Conservation (phyloP, 2,797 vertebrate species). For the Peromyscus aztecus region DNA sequence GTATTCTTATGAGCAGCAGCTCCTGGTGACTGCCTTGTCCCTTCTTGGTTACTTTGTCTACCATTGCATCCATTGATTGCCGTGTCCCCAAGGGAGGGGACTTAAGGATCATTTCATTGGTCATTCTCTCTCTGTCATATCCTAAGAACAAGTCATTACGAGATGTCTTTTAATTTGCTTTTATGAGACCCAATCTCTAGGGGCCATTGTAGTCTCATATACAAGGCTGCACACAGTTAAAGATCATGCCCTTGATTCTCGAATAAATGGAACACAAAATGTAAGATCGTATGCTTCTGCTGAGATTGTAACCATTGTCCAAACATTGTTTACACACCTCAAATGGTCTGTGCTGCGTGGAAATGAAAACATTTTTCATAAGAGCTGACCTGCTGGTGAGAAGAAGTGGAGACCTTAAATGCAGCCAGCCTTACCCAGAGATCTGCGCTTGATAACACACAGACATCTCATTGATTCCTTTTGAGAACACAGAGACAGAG, state of each 20-base stretch:
- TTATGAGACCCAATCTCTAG: not conserved
- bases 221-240: not conserved
- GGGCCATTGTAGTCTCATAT: not conserved
- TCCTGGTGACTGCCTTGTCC: not conserved
- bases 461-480: not conserved
- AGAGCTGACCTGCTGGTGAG: conserved; percentile 13
- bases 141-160: not conserved
- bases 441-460: not conserved
- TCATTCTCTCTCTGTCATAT: not conserved
- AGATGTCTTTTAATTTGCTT: not conserved
- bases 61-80: not conserved
- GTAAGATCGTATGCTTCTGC: not conserved
- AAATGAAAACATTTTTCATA: conserved; percentile 61
- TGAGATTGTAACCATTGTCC: not conserved
- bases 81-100: not conserved
- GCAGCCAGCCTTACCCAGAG: not conserved
- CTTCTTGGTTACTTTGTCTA: not conserved
- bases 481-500: not conserved
- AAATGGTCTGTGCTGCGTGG: not conserved
- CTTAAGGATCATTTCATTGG: not conserved
- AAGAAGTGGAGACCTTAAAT: not conserved
- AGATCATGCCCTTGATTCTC: not conserved
- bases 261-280: not conserved
- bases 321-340: not conserved
- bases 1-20: not conserved